A percentile compares a stretch with the other conserved stretches of the same genome.
These are phyloP conservation scores for Resseliella maxima DNA, from an alignment of 2,888 invertebrate genomes.

Conservation along the genomic window DNA sequence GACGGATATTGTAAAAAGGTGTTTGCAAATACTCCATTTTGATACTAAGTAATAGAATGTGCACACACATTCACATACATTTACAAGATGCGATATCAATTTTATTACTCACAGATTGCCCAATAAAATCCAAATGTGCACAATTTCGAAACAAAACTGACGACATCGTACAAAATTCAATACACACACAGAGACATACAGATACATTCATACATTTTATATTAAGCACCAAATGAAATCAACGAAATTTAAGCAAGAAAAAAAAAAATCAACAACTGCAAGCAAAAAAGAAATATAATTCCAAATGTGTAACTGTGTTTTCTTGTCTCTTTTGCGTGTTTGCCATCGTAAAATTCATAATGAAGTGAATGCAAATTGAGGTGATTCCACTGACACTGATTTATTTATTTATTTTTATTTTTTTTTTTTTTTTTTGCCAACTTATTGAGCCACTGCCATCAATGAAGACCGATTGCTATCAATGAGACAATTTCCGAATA, in stretches of 20 bases:
- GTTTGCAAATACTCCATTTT: neutral
- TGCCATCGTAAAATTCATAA: neutral
- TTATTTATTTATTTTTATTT: too few relatives aligned
- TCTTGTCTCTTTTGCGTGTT: too few relatives aligned
- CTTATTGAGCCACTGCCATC: neutral
- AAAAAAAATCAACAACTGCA: neutral
- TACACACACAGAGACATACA: neutral
- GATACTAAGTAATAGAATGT: neutral
- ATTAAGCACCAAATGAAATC: neutral
- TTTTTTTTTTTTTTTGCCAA: too few relatives aligned
- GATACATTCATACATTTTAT: neutral
- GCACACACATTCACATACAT: neutral
- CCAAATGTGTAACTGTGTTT: too few relatives aligned
- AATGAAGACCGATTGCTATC: conserved; percentile 7
- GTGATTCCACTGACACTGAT: neutral
- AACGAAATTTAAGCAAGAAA: neutral
- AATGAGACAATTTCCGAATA: neutral
- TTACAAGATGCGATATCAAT: conserved; percentile 34
- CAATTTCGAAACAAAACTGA: neutral
- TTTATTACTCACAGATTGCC: neutral
- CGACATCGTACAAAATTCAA: neutral
- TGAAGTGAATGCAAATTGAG: conserved; percentile 27
- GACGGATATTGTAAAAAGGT: neutral
- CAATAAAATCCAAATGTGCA: conserved; percentile 28
- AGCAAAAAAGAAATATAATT: neutral